Percentiles rank a stretch among this genome's conserved stretches.
phyloP scores from a whole-genome alignment of 2,797 vertebrate species.

The Rhabdomys pumilio region DNA sequence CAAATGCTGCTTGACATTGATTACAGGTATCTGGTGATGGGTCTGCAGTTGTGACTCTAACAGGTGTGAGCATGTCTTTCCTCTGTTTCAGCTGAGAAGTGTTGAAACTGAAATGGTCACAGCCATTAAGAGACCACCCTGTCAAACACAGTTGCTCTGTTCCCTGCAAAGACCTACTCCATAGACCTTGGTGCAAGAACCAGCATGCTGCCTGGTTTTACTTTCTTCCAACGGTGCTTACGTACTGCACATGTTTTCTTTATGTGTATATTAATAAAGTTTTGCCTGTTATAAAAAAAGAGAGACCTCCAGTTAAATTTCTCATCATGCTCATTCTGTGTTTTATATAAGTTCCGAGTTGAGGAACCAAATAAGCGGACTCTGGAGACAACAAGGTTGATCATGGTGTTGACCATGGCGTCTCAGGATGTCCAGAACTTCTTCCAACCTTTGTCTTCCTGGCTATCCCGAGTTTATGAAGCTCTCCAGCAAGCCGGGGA shows the following conservation, averaged over 20 bases:
- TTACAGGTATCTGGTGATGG: slow-evolving; percentile 75
- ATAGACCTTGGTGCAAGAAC: neutral
- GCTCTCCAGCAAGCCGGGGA: slow-evolving; percentile 90
- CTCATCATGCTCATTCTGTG: slow-evolving; percentile 89
- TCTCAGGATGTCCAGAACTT: slow-evolving; percentile 89
- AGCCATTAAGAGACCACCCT: slow-evolving; percentile 86
- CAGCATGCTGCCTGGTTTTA: neutral
- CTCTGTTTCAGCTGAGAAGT: slow-evolving; percentile 83
- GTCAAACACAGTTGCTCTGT: neutral
- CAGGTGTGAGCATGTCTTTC: slow-evolving; percentile 83
- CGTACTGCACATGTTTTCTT: slow-evolving; percentile 38
- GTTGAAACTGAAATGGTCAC: slow-evolving; percentile 81
- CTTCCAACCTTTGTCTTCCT: slow-evolving; percentile 90
- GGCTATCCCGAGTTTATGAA: slow-evolving; percentile 91
- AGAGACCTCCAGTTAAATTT: slow-evolving; percentile 87
- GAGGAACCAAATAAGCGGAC: slow-evolving; percentile 84
- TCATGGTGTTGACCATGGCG: slow-evolving; percentile 88
- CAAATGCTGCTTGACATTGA: slow-evolving; percentile 72
- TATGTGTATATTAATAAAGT: slow-evolving; percentile 56
- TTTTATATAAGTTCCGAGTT: slow-evolving; percentile 86
- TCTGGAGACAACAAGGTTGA: slow-evolving; percentile 82
- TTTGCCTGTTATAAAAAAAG: slow-evolving; percentile 28
- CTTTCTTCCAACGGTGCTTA: neutral
- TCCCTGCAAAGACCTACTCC: neutral
- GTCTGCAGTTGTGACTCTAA: slow-evolving; percentile 72